These are phyloP conservation scores for Tamandua tetradactyla DNA, from an alignment of 2,797 vertebrate species.

Conservation along the genomic window DNA sequence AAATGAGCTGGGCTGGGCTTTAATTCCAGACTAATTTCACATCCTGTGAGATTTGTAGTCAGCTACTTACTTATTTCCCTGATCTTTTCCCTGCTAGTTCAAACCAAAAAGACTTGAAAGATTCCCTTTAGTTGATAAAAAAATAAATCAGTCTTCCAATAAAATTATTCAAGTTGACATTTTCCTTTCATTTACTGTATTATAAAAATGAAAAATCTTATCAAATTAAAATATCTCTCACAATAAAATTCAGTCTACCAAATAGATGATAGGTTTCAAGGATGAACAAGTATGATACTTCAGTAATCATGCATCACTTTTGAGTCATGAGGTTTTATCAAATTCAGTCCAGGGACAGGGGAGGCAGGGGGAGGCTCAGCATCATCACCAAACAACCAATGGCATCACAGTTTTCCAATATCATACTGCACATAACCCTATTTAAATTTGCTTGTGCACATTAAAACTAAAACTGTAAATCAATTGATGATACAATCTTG, in stretches of 20 bases:
- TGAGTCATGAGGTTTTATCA: background rate
- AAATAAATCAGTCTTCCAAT: conserved; percentile 31
- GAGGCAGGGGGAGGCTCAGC: background rate
- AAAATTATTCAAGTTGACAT: conserved; percentile 13
- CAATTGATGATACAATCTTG: background rate
- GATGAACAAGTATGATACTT: background rate
- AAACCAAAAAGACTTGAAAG: conserved; percentile 33
- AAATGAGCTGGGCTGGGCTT: background rate
- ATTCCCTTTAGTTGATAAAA: conserved; percentile 11
- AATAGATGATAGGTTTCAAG: conserved; percentile 21
- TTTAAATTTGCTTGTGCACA: background rate
- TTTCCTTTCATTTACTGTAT: conserved; percentile 30
- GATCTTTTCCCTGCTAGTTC: background rate
- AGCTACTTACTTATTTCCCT: background rate
- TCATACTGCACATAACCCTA: background rate
- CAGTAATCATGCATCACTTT: background rate
- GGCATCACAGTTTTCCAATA: background rate
- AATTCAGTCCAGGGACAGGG: background rate
- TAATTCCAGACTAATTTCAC: conserved; percentile 19
- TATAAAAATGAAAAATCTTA: conserved; percentile 25
- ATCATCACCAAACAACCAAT: background rate
- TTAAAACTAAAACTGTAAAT: background rate
- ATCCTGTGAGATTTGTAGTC: conserved; percentile 7
- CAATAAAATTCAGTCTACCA: background rate
- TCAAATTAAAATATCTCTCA: conserved; percentile 45